Evolutionary conservation across 2,797 vertebrate species (phyloP).

Genomic region (Arremon aurantiirostris): DNA sequence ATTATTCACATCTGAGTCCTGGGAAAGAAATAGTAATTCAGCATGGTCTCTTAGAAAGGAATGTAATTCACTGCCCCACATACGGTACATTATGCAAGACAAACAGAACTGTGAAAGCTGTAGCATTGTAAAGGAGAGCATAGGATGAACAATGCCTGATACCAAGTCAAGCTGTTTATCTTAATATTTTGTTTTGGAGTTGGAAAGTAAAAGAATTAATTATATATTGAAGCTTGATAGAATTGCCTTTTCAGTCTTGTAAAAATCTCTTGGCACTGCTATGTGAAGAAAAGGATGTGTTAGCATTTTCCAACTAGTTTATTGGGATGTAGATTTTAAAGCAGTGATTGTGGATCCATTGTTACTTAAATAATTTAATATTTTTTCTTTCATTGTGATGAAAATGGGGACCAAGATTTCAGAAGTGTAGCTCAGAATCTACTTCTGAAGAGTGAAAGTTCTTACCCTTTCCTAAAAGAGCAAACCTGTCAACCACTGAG

Average conservation of each 20-base stretch:
- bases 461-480: neutral
- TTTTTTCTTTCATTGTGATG: neutral
- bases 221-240: neutral
- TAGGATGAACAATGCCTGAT: neutral
- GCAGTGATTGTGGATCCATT: neutral
- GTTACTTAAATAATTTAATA: neutral
- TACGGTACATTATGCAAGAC: constrained; percentile 1
- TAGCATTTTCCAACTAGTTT: neutral
- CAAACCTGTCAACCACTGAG: neutral
- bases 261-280: neutral
- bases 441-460: neutral
- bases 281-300: neutral
- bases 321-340: neutral
- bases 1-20: constrained; percentile 50
- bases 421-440: neutral
- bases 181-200: neutral
- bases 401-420: neutral
- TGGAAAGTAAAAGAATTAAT: neutral
- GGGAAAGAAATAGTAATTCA: constrained; percentile 44
- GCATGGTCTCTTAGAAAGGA: neutral
- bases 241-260: neutral
- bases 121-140: neutral
- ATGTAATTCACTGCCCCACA: constrained; percentile 2
- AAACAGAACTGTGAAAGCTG: neutral
- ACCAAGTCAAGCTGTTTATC: constrained; percentile 13